These are phyloP conservation scores for Pterostichus madidus DNA, from an alignment of 2,888 invertebrate genomes.

Conservation along the genomic window DNA sequence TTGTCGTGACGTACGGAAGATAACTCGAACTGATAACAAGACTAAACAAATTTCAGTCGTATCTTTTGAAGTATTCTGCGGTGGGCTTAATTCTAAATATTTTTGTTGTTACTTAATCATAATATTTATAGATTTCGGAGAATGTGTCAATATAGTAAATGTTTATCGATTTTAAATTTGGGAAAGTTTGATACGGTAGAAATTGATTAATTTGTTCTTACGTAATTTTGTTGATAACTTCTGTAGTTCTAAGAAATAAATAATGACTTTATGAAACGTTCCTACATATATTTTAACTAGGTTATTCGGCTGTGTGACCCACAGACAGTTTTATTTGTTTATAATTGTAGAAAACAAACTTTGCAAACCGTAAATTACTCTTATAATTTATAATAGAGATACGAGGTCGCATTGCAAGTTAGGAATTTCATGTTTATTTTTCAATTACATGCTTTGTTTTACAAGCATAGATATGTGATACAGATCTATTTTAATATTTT, in stretches of 20 bases:
- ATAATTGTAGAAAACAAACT: too few species aligned
- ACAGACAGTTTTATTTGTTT: too few species aligned
- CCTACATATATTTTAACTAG: too few species aligned
- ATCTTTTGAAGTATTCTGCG: slow-evolving; percentile 19
- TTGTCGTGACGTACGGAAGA: slow-evolving; percentile 15
- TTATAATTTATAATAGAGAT: too few species aligned
- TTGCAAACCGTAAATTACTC: too few species aligned
- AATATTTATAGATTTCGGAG: slow-evolving; percentile 17
- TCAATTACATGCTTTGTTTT: too few species aligned
- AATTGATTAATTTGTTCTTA: slow-evolving; percentile 8
- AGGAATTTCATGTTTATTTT: too few species aligned
- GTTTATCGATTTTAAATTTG: slow-evolving; percentile 15
- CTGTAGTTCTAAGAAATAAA: neutral
- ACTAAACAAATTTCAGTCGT: neutral
- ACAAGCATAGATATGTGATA: too few species aligned
- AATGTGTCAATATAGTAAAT: neutral
- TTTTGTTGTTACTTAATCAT: slow-evolving; percentile 22
- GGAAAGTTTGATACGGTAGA: neutral
- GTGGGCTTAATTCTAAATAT: neutral
- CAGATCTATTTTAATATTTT: too few species aligned
- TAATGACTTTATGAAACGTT: neutral
- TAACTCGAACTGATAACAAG: slow-evolving; percentile 34
- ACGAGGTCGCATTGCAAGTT: too few species aligned
- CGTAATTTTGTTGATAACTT: neutral
- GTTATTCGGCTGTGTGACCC: too few species aligned